These are phyloP conservation scores for Eilema depressum DNA, from an alignment of 2,888 invertebrate genomes.

Conservation along the genomic window DNA sequence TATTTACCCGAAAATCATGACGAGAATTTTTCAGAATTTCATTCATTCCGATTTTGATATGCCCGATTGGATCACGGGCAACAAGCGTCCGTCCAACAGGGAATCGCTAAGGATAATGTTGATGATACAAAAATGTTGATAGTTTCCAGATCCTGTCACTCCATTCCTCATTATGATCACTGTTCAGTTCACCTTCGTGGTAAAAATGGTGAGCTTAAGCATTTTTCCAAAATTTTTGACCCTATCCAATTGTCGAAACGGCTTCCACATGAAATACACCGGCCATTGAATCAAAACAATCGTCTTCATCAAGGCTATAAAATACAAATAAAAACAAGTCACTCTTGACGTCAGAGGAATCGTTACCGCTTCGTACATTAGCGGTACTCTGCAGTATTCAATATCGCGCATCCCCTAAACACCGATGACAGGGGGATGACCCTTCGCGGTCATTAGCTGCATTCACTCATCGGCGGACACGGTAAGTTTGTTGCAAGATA, in stretches of 20 bases:
- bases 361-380: slow-evolving; percentile 53
- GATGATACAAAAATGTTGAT: too few species aligned
- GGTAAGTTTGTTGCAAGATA: slow-evolving; percentile 66
- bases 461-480: slow-evolving; percentile 62
- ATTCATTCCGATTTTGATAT: too few species aligned
- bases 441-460: slow-evolving; percentile 65
- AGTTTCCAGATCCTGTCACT: too few species aligned
- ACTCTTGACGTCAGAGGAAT: slow-evolving; percentile 44
- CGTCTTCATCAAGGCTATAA: slow-evolving; percentile 5
- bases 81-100: too few species aligned
- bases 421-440: slow-evolving; percentile 59
- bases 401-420: slow-evolving; percentile 57
- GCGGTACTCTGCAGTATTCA: slow-evolving; percentile 54
- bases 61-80: too few species aligned
- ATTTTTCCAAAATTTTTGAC: not conserved
- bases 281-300: not conserved
- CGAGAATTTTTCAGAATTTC: too few species aligned
- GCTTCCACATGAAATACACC: not conserved
- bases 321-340: slow-evolving; percentile 46
- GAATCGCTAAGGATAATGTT: too few species aligned
- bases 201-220: too few species aligned
- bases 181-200: too few species aligned
- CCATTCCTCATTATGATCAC: too few species aligned
- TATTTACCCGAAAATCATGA: too few species aligned
- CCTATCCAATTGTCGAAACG: not conserved